phyloP scores from a whole-genome alignment of 2,888 invertebrate species.

The Nyleta sp. region DNA sequence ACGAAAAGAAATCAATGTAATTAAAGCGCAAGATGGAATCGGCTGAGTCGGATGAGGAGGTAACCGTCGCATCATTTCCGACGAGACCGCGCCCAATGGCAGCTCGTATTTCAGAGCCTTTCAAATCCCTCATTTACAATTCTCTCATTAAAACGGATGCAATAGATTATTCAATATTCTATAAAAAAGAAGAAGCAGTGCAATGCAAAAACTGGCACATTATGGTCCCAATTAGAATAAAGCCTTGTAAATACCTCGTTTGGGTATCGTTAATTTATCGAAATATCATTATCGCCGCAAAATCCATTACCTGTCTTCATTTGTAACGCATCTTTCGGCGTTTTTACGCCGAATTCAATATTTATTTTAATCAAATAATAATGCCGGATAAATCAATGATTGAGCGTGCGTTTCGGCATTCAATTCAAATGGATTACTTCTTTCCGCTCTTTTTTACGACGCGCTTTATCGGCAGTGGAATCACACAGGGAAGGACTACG shows the following conservation, averaged over 20 bases:
- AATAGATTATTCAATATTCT: constrained; percentile 54
- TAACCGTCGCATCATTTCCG: constrained; percentile 52
- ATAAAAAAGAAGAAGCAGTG: constrained; percentile 27
- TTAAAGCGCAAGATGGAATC: constrained; percentile 56
- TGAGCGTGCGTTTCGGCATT: neutral
- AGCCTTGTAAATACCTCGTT: constrained; percentile 8
- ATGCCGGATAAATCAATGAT: constrained; percentile 5
- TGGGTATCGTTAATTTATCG: constrained; percentile 11
- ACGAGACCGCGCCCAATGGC: constrained; percentile 70
- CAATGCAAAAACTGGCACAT: constrained; percentile 24
- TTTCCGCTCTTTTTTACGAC: neutral
- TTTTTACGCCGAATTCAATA: too few species aligned
- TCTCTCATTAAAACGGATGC: constrained; percentile 61
- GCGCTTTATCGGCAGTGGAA: constrained; percentile 18
- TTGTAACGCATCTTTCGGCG: too few species aligned
- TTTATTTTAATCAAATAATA: too few species aligned
- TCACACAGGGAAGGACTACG: constrained; percentile 13
- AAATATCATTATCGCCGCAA: constrained; percentile 3
- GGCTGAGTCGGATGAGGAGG: constrained; percentile 52
- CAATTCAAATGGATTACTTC: constrained; percentile 1
- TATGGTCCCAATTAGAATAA: constrained; percentile 34
- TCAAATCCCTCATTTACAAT: constrained; percentile 60
- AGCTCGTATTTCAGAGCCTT: constrained; percentile 70
- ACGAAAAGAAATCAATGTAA: constrained; percentile 60
- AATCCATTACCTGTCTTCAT: neutral